Evolutionary conservation across 2,113 vertebrate genomes (phyloP), one percentile per base, ranked within the genome.

Genomic region (Neotragus moschatus): DNA sequence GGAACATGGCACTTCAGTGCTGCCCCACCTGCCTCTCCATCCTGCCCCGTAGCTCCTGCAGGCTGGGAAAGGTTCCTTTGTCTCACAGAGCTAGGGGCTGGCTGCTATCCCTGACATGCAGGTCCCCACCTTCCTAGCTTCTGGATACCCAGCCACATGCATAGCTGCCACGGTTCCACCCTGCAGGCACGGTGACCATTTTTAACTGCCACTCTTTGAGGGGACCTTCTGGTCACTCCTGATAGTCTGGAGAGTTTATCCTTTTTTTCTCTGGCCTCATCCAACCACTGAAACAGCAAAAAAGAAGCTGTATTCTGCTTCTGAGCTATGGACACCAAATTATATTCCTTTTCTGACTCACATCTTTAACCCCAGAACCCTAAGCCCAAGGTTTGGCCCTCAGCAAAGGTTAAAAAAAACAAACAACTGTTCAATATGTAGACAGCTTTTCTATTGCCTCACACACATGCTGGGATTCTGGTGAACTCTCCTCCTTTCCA

Each of bases 341-440:
- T 45, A 16, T 21, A 33, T 39, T 56, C n/a, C 49, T 77, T 55
- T 86, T 66, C 82, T 84, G 84, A 61, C 5, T 82, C 45, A 45
- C 2, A 13, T 16, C 33, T 93, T 49, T 88, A 77, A 55, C 30
- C 75, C 25, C 10, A 13, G 21, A 56, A 30, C 63, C 45, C n/a
- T 13, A 2, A 43, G 16, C 0, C 55, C 36, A 36, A 21, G 12
- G 4, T 39, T 26, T 39, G 14, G 19, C 10, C 26, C n/a, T 23
- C 16, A 14, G 15, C 0, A 19, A 77, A 61, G 66, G 36, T 47
- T 77, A 39, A 23, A 70, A 51, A 51, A 75, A 26, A 25, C 21
- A 55, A 79, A 51, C 49, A 25, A 45, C 30, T 8, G 23, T 19
- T 2, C 21, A 30, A 23, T 2, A 30, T 4, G 1, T 0, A 0